Conservation (phyloP, 2,113 vertebrate genomes). For the Catharus minimus region DNA sequence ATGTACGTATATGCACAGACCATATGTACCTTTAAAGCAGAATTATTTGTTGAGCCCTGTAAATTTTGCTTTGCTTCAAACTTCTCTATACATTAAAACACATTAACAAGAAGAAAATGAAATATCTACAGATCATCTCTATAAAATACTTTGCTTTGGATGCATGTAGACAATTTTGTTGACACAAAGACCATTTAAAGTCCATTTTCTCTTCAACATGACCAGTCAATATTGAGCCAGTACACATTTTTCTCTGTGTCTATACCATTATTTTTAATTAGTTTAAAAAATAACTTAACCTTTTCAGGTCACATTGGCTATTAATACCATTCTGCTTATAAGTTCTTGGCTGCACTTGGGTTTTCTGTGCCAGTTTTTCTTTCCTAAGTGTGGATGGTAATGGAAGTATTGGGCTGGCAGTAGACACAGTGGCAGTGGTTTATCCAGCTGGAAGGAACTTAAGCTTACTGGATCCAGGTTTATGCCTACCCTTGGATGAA, state of each 20-base stretch:
- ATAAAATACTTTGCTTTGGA: neutral
- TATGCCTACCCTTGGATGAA: neutral
- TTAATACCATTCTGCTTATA: neutral
- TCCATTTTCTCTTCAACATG: neutral
- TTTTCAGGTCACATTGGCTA: neutral
- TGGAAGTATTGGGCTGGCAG: neutral
- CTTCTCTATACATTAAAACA: neutral
- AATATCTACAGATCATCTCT: neutral
- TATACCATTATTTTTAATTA: slow-evolving; percentile 24
- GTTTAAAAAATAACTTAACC: neutral
- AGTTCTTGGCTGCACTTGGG: neutral
- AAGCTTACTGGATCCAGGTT: neutral
- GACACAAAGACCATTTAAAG: neutral
- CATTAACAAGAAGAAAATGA: neutral
- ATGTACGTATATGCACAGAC: too few species aligned
- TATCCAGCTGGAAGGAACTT: neutral
- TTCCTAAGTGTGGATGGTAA: neutral
- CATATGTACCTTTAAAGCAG: neutral
- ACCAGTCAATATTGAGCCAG: neutral
- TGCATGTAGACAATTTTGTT: neutral
- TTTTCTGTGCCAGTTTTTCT: slow-evolving; percentile 16
- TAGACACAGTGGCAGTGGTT: neutral
- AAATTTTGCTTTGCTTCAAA: neutral
- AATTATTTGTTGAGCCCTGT: neutral
- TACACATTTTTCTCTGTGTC: neutral